A percentile compares a stretch with the other conserved stretches of the same genome.
phyloP scores from a whole-genome alignment of 2,888 invertebrate species.

The Electrophaes corylata region DNA sequence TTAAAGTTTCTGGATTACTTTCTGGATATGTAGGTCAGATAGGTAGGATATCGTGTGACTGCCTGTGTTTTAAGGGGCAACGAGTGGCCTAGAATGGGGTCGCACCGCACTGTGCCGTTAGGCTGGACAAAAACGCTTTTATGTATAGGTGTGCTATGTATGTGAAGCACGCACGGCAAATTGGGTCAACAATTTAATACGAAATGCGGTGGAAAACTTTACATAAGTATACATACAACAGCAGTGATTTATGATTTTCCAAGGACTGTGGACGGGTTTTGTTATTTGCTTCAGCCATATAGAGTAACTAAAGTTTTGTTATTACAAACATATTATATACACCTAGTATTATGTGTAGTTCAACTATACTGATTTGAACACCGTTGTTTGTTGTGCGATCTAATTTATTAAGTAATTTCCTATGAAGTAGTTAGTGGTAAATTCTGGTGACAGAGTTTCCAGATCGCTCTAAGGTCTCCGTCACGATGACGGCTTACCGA shows the following conservation, averaged over 20 bases:
- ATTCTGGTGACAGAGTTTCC: too few relatives aligned
- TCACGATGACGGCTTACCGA: too few relatives aligned
- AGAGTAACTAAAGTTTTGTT: not conserved
- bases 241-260: conserved; percentile 19
- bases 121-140: conserved; percentile 48
- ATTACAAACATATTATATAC: too few relatives aligned
- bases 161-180: conserved; percentile 33
- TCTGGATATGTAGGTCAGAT: conserved; percentile 63
- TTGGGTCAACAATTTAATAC: conserved; percentile 35
- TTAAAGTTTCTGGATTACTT: conserved; percentile 32
- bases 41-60: conserved; percentile 43
- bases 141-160: conserved; percentile 29
- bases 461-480: too few relatives aligned
- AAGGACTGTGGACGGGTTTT: not conserved
- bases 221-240: conserved; percentile 4
- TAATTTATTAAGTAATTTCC: too few relatives aligned
- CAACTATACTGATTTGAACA: too few relatives aligned
- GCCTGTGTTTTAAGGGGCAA: conserved; percentile 58
- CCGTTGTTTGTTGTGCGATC: too few relatives aligned
- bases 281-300: not conserved
- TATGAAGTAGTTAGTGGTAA: too few relatives aligned
- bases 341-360: too few relatives aligned
- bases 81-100: conserved; percentile 59
- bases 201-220: conserved; percentile 24
- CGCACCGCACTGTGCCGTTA: conserved; percentile 48